These are phyloP conservation scores for Asbolus verrucosus DNA, from an alignment of 1,140 invertebrate species.

Conservation along the genomic window DNA sequence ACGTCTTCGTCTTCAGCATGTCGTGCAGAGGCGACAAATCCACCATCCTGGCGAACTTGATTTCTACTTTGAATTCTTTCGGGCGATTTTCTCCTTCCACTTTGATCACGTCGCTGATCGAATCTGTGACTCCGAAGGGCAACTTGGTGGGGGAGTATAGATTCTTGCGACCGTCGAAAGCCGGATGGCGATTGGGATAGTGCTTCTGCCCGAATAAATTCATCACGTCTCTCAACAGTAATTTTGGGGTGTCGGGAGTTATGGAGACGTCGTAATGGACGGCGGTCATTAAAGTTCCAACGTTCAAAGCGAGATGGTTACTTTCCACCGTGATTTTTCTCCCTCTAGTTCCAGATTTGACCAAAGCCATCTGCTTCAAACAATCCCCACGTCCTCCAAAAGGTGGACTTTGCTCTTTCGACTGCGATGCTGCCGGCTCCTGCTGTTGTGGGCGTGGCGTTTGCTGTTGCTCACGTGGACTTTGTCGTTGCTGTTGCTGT, in stretches of 20 bases:
- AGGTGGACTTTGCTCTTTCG: constrained; percentile 10
- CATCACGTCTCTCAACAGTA: constrained; percentile 60
- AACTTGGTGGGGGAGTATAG: constrained; percentile 67
- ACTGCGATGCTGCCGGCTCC: neutral
- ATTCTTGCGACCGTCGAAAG: constrained; percentile 79
- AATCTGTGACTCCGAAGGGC: constrained; percentile 46
- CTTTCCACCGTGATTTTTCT: constrained; percentile 66
- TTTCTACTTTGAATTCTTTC: constrained; percentile 70
- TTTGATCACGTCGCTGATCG: constrained; percentile 51
- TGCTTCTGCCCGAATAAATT: constrained; percentile 59
- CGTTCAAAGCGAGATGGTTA: constrained; percentile 70
- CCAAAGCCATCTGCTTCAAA: constrained; percentile 11
- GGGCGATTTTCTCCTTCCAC: constrained; percentile 67
- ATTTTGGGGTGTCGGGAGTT: constrained; percentile 66
- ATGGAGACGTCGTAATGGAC: constrained; percentile 68
- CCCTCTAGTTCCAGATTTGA: constrained; percentile 65
- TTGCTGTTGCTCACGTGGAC: constrained; percentile 38
- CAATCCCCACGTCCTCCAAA: constrained; percentile 27
- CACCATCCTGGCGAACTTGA: constrained; percentile 68
- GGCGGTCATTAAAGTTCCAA: constrained; percentile 66
- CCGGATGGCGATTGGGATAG: constrained; percentile 66
- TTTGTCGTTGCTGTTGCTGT: constrained; percentile 1
- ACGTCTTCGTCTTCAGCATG: constrained; percentile 36
- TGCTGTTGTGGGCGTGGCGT: constrained; percentile 7
- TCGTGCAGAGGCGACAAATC: constrained; percentile 56